These are phyloP conservation scores for Hymenochirus boettgeri DNA, from an alignment of 2,113 vertebrate genomes.

Conservation along the genomic window DNA sequence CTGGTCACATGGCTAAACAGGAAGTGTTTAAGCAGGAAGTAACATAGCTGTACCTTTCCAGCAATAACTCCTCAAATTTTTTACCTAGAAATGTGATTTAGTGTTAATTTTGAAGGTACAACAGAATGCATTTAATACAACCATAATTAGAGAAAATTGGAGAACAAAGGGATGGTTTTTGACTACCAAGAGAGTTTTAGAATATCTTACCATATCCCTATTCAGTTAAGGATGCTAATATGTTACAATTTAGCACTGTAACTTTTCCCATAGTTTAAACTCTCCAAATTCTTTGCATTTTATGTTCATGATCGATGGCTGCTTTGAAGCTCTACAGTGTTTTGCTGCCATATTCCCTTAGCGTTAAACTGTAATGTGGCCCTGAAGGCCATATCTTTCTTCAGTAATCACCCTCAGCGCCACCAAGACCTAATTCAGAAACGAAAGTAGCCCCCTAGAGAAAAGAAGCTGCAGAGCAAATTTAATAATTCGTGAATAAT, in stretches of 20 bases:
- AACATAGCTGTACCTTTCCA: no score
- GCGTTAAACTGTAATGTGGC: slow-evolving; percentile 22
- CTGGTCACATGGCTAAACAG: no score
- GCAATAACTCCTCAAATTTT: no score
- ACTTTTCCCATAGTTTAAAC: slow-evolving; percentile 11
- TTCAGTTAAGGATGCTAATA: neutral
- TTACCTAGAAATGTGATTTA: no score
- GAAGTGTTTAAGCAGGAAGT: no score
- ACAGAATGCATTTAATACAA: no score
- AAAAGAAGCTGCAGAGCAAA: neutral
- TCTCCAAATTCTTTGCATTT: neutral
- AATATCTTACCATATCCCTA: neutral
- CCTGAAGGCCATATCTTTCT: neutral
- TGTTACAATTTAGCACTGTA: slow-evolving; percentile 9
- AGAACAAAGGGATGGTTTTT: no score
- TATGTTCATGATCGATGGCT: slow-evolving; percentile 10
- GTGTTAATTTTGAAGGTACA: no score
- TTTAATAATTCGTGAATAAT: slow-evolving; percentile 8
- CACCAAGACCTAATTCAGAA: slow-evolving; percentile 10
- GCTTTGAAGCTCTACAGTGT: slow-evolving; percentile 1
- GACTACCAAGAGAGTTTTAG: no score
- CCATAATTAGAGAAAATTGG: no score
- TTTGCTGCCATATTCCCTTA: slow-evolving; percentile 11
- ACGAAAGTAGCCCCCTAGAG: neutral
- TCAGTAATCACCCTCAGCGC: slow-evolving; percentile 14